phyloP scores from a whole-genome alignment of 2,113 vertebrate species.

The Entelurus aequoreus region DNA sequence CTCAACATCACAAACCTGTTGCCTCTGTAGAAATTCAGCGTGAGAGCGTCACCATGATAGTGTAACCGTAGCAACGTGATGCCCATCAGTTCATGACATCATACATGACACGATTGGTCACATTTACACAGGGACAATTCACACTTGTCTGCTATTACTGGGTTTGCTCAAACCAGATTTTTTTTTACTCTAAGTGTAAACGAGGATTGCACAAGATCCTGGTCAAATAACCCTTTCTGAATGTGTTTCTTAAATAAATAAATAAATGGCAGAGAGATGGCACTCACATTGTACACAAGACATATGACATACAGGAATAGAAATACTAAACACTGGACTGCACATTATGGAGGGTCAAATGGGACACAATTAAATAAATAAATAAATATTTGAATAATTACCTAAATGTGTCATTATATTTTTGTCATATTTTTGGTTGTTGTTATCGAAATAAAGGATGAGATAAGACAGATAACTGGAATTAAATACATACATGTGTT shows the following conservation, averaged over 20 bases:
- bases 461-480: no score
- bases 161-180: constrained; percentile 11
- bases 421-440: no score
- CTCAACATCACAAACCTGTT: constrained; percentile 33
- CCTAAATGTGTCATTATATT: no score
- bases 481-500: no score
- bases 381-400: no score
- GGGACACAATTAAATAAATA: no score
- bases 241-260: neutral
- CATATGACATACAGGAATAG: no score
- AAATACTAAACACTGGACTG: no score
- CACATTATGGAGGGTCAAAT: no score
- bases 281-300: no score
- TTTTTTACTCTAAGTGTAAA: constrained; percentile 30
- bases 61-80: constrained; percentile 67
- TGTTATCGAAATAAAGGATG: no score
- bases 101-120: constrained; percentile 50
- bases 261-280: neutral
- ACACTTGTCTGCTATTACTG: constrained; percentile 30
- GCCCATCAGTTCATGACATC: constrained; percentile 66
- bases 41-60: constrained; percentile 36
- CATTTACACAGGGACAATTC: constrained; percentile 55
- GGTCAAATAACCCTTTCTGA: constrained; percentile 11
- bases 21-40: constrained; percentile 38
- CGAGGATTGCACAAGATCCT: constrained; percentile 15